phyloP scores from a whole-genome alignment of 2,888 invertebrate genomes.

The Ischnus inquisitorius region DNA sequence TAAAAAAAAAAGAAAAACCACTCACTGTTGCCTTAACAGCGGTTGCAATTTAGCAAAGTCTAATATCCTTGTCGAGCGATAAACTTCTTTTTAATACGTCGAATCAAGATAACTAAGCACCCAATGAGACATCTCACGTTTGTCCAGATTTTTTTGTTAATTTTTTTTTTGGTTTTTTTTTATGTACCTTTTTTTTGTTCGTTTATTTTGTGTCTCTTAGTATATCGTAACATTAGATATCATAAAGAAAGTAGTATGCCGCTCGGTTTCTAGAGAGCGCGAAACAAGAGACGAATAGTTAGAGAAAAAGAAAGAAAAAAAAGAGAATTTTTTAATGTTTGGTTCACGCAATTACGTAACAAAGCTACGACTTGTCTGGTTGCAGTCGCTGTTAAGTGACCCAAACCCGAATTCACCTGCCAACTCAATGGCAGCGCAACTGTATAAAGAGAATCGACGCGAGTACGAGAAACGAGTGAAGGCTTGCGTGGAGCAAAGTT shows the following conservation, averaged over 20 bases:
- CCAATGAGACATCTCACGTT: not conserved
- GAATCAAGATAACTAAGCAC: slow-evolving; percentile 17
- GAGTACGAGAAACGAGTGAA: slow-evolving; percentile 99
- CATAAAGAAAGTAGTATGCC: slow-evolving; percentile 5
- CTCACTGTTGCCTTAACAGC: slow-evolving; percentile 81
- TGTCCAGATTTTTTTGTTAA: slow-evolving; percentile 3
- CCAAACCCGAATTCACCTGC: slow-evolving; percentile 99
- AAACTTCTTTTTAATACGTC: not conserved
- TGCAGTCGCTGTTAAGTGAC: slow-evolving; percentile 99
- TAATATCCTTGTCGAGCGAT: slow-evolving; percentile 57
- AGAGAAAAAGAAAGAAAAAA: slow-evolving; percentile 23
- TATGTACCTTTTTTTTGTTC: no score
- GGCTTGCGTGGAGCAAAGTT: slow-evolving; percentile 99
- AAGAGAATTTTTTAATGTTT: slow-evolving; percentile 23
- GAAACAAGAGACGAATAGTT: not conserved
- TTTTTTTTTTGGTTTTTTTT: no score
- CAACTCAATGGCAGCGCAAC: slow-evolving; percentile 99
- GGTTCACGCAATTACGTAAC: slow-evolving; percentile 58
- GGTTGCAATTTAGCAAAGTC: slow-evolving; percentile 85
- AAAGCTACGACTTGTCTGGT: slow-evolving; percentile 83
- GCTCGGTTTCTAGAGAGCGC: slow-evolving; percentile 20
- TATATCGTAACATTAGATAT: slow-evolving; percentile 42
- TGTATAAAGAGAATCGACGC: slow-evolving; percentile 99
- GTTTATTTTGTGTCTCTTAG: slow-evolving; percentile 32
- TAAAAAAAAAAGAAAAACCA: slow-evolving; percentile 36